phyloP scores from a whole-genome alignment of 1,140 invertebrate genomes.

The Elymnias hypermnestra region DNA sequence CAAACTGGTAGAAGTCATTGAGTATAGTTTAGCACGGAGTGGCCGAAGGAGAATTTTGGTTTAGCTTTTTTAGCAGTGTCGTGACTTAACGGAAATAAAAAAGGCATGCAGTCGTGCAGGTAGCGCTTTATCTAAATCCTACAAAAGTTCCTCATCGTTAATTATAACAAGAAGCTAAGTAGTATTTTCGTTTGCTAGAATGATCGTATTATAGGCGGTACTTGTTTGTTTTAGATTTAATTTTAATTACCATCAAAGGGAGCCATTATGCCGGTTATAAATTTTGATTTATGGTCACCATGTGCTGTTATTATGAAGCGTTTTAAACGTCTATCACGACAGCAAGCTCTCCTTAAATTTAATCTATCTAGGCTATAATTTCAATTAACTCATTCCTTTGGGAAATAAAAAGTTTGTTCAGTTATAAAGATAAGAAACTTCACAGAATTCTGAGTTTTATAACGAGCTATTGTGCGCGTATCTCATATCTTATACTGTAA shows the following conservation, averaged over 20 bases:
- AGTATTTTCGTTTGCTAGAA: slow-evolving; percentile 6
- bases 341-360: slow-evolving; percentile 35
- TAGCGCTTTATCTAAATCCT: slow-evolving; percentile 26
- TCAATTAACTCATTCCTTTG: slow-evolving; percentile 57
- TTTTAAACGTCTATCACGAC: slow-evolving; percentile 37
- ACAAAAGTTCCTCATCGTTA: slow-evolving; percentile 11
- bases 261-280: slow-evolving; percentile 38
- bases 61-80: slow-evolving; percentile 39
- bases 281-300: slow-evolving; percentile 65
- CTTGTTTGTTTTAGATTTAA: slow-evolving; percentile 63
- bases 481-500: slow-evolving; percentile 30
- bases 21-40: slow-evolving; percentile 31
- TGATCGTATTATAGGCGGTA: slow-evolving; percentile 19
- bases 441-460: slow-evolving; percentile 34
- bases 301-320: slow-evolving; percentile 56
- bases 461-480: slow-evolving; percentile 27
- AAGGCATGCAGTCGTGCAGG: slow-evolving; percentile 16
- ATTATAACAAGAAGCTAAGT: slow-evolving; percentile 5
- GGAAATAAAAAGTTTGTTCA: slow-evolving; percentile 32
- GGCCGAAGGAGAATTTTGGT: slow-evolving; percentile 46
- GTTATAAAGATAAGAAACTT: slow-evolving; percentile 31
- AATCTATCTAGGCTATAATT: slow-evolving; percentile 47
- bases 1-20: slow-evolving; percentile 31
- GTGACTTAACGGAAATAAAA: slow-evolving; percentile 50
- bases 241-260: slow-evolving; percentile 55